Percentiles rank a stretch among this genome's conserved stretches.
These are phyloP conservation scores for Odocoileus virginianus DNA, from an alignment of 2,113 vertebrate genomes.

Conservation along the genomic window DNA sequence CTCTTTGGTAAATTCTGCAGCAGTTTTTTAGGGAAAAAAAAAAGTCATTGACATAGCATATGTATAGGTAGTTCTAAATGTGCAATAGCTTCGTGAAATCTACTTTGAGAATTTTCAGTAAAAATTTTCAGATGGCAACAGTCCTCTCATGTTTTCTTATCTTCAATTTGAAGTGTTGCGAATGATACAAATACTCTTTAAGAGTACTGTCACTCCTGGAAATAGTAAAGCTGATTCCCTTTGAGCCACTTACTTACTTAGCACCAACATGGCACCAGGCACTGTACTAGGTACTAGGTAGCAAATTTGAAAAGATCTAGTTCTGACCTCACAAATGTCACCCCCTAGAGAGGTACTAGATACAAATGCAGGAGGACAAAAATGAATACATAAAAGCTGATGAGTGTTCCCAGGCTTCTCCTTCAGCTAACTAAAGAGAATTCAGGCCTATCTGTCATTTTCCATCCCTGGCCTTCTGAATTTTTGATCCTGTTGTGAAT, in stretches of 20 bases:
- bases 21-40: neutral
- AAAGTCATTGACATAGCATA: neutral
- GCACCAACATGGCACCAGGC: neutral
- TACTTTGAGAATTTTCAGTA: neutral
- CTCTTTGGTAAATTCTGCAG: neutral
- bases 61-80: neutral
- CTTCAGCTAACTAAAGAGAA: neutral
- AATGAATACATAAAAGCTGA: neutral
- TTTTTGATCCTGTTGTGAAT: neutral
- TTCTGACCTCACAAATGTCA: neutral
- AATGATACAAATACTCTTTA: neutral
- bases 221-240: neutral
- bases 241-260: neutral
- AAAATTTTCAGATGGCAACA: neutral
- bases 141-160: neutral
- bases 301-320: neutral
- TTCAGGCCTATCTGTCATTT: neutral
- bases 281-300: neutral
- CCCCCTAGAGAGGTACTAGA: neutral
- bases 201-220: neutral
- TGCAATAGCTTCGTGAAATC: neutral
- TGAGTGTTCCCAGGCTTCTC: neutral
- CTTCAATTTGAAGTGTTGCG: neutral
- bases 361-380: neutral
- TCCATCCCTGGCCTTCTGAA: neutral